A percentile compares a stretch with the other conserved stretches of the same genome.
Conservation (phyloP, 2,797 vertebrate species). For the Lacerta viridis region DNA sequence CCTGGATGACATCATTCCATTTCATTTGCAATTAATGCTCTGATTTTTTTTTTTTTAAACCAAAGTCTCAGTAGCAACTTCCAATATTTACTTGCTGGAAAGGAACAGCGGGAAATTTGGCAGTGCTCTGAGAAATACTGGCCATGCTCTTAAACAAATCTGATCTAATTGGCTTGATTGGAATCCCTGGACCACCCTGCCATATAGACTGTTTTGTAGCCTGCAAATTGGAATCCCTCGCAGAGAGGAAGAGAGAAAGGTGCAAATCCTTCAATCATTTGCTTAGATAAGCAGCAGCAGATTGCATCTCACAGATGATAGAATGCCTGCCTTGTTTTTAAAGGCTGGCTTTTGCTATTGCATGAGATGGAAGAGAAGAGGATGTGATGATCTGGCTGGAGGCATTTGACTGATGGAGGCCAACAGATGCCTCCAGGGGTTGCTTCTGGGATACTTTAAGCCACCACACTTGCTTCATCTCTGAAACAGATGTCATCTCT, state of each 20-base stretch:
- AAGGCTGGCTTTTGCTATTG: constrained; percentile 42
- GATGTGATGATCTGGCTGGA: constrained; percentile 38
- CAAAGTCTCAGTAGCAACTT: background rate
- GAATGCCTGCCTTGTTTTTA: constrained; percentile 47
- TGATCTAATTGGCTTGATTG: background rate
- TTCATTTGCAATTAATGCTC: background rate
- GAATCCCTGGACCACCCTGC: background rate
- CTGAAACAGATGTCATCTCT: constrained; percentile 23
- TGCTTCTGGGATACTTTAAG: constrained; percentile 37
- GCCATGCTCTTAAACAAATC: constrained; percentile 1
- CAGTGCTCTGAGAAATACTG: background rate
- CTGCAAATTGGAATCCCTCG: too few relatives aligned
- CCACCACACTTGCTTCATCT: constrained; percentile 38
- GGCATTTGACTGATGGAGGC: constrained; percentile 49
- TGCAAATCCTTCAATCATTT: background rate
- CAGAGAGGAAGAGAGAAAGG: background rate
- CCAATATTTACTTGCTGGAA: background rate
- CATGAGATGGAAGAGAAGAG: constrained; percentile 24
- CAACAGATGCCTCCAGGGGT: constrained; percentile 23
- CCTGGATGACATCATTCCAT: background rate
- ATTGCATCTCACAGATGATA: constrained; percentile 50
- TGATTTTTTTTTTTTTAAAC: background rate
- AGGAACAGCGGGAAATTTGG: background rate
- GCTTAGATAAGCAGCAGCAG: constrained; percentile 56
- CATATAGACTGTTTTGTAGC: background rate